Conservation (phyloP, 2,888 invertebrate species). For the Leptopilina myrica region DNA sequence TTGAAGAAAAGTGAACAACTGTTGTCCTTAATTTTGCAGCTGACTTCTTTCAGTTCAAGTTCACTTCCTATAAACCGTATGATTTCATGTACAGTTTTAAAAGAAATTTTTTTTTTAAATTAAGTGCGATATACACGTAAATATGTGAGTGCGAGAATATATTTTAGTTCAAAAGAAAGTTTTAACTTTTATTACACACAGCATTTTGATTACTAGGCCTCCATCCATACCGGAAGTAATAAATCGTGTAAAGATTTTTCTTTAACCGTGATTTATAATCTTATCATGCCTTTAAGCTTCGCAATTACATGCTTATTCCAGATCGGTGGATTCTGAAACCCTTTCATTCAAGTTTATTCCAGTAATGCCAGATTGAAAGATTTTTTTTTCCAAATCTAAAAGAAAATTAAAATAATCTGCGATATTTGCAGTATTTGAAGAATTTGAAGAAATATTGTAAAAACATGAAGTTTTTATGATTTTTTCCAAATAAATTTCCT, state of each 20-base stretch:
- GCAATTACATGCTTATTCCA: constrained; percentile 3
- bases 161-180: constrained; percentile 4
- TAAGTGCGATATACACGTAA: not conserved
- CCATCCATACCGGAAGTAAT: constrained; percentile 12
- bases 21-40: not conserved
- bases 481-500: too few relatives aligned
- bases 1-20: too few relatives aligned
- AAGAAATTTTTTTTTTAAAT: not conserved
- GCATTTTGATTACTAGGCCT: not conserved
- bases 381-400: not conserved
- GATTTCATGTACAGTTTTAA: too few relatives aligned
- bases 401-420: too few relatives aligned
- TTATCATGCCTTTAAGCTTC: constrained; percentile 1
- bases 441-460: too few relatives aligned
- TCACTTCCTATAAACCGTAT: not conserved
- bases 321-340: not conserved
- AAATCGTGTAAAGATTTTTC: constrained; percentile 16
- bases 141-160: not conserved
- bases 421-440: too few relatives aligned
- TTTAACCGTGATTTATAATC: constrained; percentile 1
- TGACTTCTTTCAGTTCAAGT: not conserved
- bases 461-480: too few relatives aligned
- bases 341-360: not conserved
- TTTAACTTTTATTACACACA: not conserved
- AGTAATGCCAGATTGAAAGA: not conserved